phyloP scores from a whole-genome alignment of 2,888 invertebrate genomes.

The Volucella bombylans region DNA sequence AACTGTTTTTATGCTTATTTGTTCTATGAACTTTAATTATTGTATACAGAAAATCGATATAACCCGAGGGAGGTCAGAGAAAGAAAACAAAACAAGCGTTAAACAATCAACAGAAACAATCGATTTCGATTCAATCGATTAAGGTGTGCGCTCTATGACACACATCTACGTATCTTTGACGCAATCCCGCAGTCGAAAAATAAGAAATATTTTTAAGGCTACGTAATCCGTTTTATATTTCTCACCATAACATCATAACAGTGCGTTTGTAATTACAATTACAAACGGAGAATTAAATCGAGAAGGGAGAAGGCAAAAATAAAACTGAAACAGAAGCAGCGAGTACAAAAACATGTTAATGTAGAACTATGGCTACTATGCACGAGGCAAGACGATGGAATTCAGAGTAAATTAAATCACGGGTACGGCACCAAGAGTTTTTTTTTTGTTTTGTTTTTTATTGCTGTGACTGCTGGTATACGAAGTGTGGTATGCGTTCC shows the following conservation, averaged over 20 bases:
- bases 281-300: conserved; percentile 11
- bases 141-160: conserved; percentile 67
- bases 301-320: not conserved
- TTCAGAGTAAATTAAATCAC: conserved; percentile 35
- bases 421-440: not conserved
- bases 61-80: conserved; percentile 46
- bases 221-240: conserved; percentile 61
- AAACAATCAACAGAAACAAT: conserved; percentile 31
- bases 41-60: conserved; percentile 47
- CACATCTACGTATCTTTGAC: conserved; percentile 70
- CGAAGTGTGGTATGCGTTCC: conserved; percentile 21
- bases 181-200: conserved; percentile 54
- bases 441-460: no score
- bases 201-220: conserved; percentile 56
- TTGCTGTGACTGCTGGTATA: no score
- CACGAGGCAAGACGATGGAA: not conserved
- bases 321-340: not conserved
- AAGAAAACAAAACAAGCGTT: conserved; percentile 43
- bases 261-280: conserved; percentile 53
- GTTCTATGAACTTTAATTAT: conserved; percentile 25
- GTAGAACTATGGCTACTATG: conserved; percentile 6
- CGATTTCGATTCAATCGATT: conserved; percentile 24
- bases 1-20: conserved; percentile 55
- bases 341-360: conserved; percentile 1
- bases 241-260: conserved; percentile 45